Percentiles rank a stretch among this genome's conserved stretches.
Evolutionary conservation across 92 coral and sea anemone species (phyloP).

Genomic region (Pocillopora meandrina): DNA sequence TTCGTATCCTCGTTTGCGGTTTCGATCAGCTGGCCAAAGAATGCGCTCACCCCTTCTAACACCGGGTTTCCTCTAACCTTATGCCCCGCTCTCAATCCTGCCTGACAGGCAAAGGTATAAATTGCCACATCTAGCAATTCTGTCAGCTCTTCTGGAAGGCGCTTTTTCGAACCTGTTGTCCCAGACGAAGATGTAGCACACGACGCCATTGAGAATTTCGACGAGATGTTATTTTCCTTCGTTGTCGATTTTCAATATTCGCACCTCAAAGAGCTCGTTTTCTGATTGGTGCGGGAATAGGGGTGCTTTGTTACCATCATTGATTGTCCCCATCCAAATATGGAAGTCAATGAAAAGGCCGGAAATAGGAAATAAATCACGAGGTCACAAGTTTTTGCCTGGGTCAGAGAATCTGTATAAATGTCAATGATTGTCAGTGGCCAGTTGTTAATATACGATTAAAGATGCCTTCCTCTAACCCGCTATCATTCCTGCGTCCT

Average conservation of each 20-base stretch:
- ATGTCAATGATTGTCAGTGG: neutral
- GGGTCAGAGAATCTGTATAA: too few species aligned
- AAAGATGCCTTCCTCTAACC: neutral
- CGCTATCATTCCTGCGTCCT: conserved; percentile 16
- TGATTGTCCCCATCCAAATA: neutral
- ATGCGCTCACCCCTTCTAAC: conserved; percentile 34
- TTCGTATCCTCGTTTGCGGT: conserved; percentile 10
- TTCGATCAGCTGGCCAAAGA: conserved; percentile 23
- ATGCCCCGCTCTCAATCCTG: conserved; percentile 5
- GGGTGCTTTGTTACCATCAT: neutral
- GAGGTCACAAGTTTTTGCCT: too few species aligned
- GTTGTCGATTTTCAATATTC: neutral
- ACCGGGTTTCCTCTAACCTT: conserved; percentile 37
- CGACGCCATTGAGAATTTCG: neutral
- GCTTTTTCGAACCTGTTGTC: neutral
- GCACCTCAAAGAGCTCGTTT: neutral
- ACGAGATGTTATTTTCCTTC: neutral
- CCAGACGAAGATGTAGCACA: neutral
- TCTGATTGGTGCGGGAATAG: neutral
- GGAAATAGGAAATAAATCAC: too few species aligned
- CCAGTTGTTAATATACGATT: neutral
- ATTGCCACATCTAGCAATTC: conserved; percentile 27
- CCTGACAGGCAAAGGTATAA: conserved; percentile 13
- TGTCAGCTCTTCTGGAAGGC: neutral
- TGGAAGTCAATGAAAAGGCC: neutral